Evolutionary conservation across 2,888 invertebrate genomes (phyloP).

Genomic region (Colletes collaris): DNA sequence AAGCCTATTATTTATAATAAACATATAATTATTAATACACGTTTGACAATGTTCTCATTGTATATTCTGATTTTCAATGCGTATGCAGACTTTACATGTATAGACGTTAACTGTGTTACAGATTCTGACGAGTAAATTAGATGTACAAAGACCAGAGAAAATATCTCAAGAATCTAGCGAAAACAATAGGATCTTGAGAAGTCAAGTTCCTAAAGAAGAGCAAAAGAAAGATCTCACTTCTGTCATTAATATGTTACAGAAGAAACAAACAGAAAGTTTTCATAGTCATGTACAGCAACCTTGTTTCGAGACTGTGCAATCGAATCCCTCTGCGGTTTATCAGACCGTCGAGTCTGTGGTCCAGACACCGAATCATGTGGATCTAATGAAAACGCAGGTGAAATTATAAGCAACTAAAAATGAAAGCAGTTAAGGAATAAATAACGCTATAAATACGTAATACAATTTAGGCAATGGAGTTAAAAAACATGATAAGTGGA

Average conservation of each 20-base stretch:
- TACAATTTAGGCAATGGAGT: slow-evolving; percentile 84
- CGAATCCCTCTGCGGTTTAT: slow-evolving; percentile 87
- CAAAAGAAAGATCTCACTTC: slow-evolving; percentile 71
- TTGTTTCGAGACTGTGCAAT: slow-evolving; percentile 85
- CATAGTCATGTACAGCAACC: slow-evolving; percentile 51
- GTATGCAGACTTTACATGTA: too few relatives aligned
- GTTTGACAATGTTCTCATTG: too few relatives aligned
- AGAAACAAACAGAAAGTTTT: slow-evolving; percentile 52
- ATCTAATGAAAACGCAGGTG: slow-evolving; percentile 87
- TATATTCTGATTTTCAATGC: too few relatives aligned
- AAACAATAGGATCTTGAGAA: slow-evolving; percentile 69
- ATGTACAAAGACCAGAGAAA: slow-evolving; percentile 7
- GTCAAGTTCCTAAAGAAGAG: slow-evolving; percentile 60
- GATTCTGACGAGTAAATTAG: slow-evolving; percentile 19
- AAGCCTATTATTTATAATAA: too few relatives aligned
- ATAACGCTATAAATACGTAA: background rate
- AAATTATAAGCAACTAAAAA: slow-evolving; percentile 41
- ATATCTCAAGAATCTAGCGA: slow-evolving; percentile 17
- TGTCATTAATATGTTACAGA: slow-evolving; percentile 69
- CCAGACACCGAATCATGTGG: slow-evolving; percentile 78
- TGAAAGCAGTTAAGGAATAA: background rate
- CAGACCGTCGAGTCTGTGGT: slow-evolving; percentile 83
- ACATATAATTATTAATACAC: too few relatives aligned
- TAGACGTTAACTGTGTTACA: slow-evolving; percentile 29
- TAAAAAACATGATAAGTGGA: slow-evolving; percentile 84